Conservation (phyloP, 2,797 vertebrate genomes). For the Alcedo quadribrachys region DNA sequence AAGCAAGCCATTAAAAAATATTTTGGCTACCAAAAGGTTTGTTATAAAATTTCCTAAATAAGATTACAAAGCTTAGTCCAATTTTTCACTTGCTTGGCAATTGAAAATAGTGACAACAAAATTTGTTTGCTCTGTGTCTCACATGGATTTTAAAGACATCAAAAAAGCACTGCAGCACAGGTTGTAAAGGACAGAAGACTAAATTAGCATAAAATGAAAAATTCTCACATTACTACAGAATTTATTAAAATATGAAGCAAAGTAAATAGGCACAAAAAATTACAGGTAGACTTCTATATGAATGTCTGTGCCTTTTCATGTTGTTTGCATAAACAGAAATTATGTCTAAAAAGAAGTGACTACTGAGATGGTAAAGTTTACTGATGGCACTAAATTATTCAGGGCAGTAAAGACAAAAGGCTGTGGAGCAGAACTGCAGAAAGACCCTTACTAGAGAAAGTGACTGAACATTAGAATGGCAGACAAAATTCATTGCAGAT, state of each 20-base stretch:
- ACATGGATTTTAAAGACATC: neutral
- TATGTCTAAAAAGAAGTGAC: neutral
- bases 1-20: neutral
- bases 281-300: neutral
- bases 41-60: neutral
- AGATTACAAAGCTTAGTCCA: neutral
- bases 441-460: neutral
- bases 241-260: neutral
- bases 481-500: constrained; percentile 38
- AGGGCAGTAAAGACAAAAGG: neutral
- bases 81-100: neutral
- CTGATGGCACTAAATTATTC: constrained; percentile 5
- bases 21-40: neutral
- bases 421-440: neutral
- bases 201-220: neutral
- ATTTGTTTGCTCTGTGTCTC: neutral
- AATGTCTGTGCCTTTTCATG: neutral
- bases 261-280: neutral
- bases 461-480: constrained; percentile 23
- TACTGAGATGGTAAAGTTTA: neutral
- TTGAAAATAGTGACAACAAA: neutral
- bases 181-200: neutral
- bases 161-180: neutral
- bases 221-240: neutral
- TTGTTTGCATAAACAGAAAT: neutral